These are phyloP conservation scores for Bombus terrestris DNA, from an alignment of 1,140 invertebrate genomes.

Conservation along the genomic window DNA sequence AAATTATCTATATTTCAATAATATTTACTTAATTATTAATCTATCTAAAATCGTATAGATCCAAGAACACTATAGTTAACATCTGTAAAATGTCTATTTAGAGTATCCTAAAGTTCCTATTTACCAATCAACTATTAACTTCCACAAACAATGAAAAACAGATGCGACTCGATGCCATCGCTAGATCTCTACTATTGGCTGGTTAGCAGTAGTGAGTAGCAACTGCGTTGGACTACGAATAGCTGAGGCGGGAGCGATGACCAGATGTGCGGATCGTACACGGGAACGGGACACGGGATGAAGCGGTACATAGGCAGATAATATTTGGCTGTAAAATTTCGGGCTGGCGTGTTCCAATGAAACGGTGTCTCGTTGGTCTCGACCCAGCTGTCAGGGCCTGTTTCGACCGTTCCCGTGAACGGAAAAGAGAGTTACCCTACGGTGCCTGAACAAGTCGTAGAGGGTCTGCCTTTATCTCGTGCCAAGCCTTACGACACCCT, in stretches of 20 bases:
- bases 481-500: constrained; percentile 30
- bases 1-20: too few species aligned
- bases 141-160: background rate
- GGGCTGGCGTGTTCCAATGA: constrained; percentile 20
- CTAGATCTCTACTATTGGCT: constrained; percentile 46
- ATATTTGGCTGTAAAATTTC: constrained; percentile 62
- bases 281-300: constrained; percentile 46
- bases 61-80: too few species aligned
- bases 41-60: too few species aligned
- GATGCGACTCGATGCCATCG: constrained; percentile 39
- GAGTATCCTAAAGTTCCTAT: too few species aligned
- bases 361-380: constrained; percentile 3
- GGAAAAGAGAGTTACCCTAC: constrained; percentile 34
- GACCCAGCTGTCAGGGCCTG: constrained; percentile 51
- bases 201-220: constrained; percentile 57
- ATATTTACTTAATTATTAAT: too few species aligned
- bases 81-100: too few species aligned
- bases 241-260: constrained; percentile 72
- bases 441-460: constrained; percentile 34
- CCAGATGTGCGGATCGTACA: constrained; percentile 70
- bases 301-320: constrained; percentile 46
- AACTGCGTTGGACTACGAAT: constrained; percentile 64
- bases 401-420: background rate
- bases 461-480: constrained; percentile 44
- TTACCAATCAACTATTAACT: background rate